These are phyloP conservation scores for Egretta garzetta DNA, from an alignment of 2,113 vertebrate genomes.

Conservation along the genomic window DNA sequence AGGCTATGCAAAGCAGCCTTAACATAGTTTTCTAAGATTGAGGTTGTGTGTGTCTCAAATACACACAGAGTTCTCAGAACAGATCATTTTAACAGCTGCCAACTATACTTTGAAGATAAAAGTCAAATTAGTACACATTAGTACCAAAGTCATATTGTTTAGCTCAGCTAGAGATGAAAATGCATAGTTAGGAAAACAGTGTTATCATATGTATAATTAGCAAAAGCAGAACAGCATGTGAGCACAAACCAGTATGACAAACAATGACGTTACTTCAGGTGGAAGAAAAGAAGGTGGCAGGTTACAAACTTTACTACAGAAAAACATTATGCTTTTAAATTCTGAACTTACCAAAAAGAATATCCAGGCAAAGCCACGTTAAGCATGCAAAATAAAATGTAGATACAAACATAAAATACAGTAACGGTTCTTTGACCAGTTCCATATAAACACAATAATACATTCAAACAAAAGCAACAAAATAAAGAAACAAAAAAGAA, in stretches of 20 bases:
- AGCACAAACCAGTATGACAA: slow-evolving; percentile 53
- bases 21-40: slow-evolving; percentile 31
- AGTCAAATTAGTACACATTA: slow-evolving; percentile 72
- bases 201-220: slow-evolving; percentile 53
- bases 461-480: slow-evolving; percentile 79
- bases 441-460: slow-evolving; percentile 81
- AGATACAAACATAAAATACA: slow-evolving; percentile 94
- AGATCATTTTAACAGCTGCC: slow-evolving; percentile 56
- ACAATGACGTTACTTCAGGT: slow-evolving; percentile 59
- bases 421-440: slow-evolving; percentile 83
- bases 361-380: slow-evolving; percentile 99
- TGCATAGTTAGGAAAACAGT: slow-evolving; percentile 56
- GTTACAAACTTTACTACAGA: slow-evolving; percentile 73
- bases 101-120: slow-evolving; percentile 57
- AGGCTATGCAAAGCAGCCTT: slow-evolving; percentile 62
- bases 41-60: not conserved
- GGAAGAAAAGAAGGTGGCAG: slow-evolving; percentile 66
- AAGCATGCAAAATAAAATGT: slow-evolving; percentile 97
- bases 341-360: slow-evolving; percentile 99
- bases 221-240: slow-evolving; percentile 45
- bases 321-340: slow-evolving; percentile 80
- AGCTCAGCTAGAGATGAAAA: slow-evolving; percentile 56
- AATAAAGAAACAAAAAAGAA: slow-evolving; percentile 76
- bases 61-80: slow-evolving; percentile 34
- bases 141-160: slow-evolving; percentile 56